phyloP scores from a whole-genome alignment of 1,140 invertebrate genomes.

The Tetramorium alpestre region DNA sequence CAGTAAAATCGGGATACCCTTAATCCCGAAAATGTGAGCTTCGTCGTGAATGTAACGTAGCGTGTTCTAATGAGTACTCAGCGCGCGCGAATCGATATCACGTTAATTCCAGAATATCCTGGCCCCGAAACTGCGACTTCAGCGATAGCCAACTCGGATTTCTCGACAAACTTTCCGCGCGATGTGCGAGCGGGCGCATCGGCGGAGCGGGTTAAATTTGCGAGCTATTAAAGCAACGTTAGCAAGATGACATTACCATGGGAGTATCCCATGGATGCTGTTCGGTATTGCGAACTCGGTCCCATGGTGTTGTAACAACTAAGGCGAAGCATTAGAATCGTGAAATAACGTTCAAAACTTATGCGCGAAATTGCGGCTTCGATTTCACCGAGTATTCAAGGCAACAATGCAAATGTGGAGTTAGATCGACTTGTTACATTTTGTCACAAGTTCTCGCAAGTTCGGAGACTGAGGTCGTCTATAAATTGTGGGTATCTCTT shows the following conservation, averaged over 20 bases:
- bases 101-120: slow-evolving; percentile 66
- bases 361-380: slow-evolving; percentile 36
- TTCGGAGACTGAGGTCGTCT: slow-evolving; percentile 18
- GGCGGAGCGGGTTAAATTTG: slow-evolving; percentile 64
- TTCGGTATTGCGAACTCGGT: slow-evolving; percentile 11
- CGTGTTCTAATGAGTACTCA: slow-evolving; percentile 54
- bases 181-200: neutral
- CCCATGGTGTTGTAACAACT: slow-evolving; percentile 39
- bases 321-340: slow-evolving; percentile 29
- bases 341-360: slow-evolving; percentile 47
- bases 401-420: neutral
- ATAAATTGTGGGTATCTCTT: slow-evolving; percentile 4
- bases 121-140: slow-evolving; percentile 46
- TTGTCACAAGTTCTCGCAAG: slow-evolving; percentile 3
- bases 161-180: slow-evolving; percentile 58
- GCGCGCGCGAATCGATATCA: slow-evolving; percentile 61
- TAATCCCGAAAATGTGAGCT: slow-evolving; percentile 47
- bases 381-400: slow-evolving; percentile 25
- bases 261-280: slow-evolving; percentile 47
- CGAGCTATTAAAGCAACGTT: slow-evolving; percentile 74
- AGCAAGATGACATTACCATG: slow-evolving; percentile 64
- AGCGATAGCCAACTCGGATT: slow-evolving; percentile 54
- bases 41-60: slow-evolving; percentile 46
- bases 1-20: slow-evolving; percentile 39
- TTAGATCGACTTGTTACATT: slow-evolving; percentile 26